Percentiles rank a stretch among this genome's conserved stretches.
phyloP scores from a whole-genome alignment of 2,113 vertebrate species.

The Hippotragus niger region DNA sequence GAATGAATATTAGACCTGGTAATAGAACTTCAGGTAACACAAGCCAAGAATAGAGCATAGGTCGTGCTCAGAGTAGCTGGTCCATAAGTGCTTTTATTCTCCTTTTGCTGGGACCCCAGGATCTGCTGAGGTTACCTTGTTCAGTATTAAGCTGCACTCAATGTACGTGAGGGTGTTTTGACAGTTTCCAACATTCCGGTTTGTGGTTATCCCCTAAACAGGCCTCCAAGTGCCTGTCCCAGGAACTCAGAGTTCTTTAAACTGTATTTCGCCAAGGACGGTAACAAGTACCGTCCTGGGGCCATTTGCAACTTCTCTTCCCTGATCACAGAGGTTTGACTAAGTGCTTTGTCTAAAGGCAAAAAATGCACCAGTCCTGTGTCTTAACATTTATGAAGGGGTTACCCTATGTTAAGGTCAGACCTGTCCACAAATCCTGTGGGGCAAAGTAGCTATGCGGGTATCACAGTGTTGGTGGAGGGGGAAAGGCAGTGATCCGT shows the following conservation, averaged over 20 bases:
- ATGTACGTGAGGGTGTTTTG: neutral
- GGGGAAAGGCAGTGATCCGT: neutral
- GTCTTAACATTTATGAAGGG: neutral
- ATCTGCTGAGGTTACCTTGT: neutral
- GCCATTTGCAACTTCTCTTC: neutral
- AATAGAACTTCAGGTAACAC: neutral
- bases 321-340: neutral
- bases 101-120: neutral
- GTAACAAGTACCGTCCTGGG: neutral
- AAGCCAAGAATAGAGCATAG: neutral
- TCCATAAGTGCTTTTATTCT: neutral
- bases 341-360: neutral
- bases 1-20: neutral
- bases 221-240: neutral
- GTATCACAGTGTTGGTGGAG: neutral
- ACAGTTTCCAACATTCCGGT: neutral
- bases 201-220: neutral
- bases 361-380: neutral
- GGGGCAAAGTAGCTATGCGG: neutral
- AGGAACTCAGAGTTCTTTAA: neutral
- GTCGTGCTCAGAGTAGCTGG: neutral
- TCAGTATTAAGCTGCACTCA: neutral
- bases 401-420: neutral
- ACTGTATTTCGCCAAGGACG: neutral
- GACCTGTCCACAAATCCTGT: neutral